Percentiles rank a stretch among this genome's conserved stretches.
These are phyloP conservation scores for Todus mexicanus DNA, from an alignment of 2,797 vertebrate species.

Conservation along the genomic window DNA sequence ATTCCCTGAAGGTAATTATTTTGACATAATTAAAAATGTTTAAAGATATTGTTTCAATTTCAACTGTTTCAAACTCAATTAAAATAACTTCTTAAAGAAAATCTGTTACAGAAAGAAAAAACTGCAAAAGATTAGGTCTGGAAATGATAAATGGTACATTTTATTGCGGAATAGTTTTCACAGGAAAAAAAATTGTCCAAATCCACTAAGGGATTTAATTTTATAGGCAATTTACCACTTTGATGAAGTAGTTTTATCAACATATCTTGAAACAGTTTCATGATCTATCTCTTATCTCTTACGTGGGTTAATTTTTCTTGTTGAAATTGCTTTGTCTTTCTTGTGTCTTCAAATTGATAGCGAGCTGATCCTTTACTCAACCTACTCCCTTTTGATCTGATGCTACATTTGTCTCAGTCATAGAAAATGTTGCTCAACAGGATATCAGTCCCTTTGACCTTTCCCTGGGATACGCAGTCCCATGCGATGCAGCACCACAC, in stretches of 20 bases:
- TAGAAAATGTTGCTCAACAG: conserved; percentile 69
- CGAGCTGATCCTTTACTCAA: conserved; percentile 36
- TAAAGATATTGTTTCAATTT: not conserved
- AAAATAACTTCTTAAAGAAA: not conserved
- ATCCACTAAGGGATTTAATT: not conserved
- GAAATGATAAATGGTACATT: not conserved
- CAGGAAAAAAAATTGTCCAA: not conserved
- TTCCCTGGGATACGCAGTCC: conserved; percentile 46
- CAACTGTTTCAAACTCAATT: not conserved
- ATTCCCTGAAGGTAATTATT: not conserved
- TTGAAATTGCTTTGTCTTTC: conserved; percentile 59
- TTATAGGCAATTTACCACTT: not conserved
- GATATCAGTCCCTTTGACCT: conserved; percentile 66
- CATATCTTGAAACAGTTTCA: not conserved
- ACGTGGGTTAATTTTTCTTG: conserved; percentile 50
- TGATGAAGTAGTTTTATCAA: not conserved
- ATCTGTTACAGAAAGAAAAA: not conserved
- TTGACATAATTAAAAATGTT: not conserved
- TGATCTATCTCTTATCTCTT: conserved; percentile 28
- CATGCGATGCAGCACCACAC: not conserved
- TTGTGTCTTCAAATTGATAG: conserved; percentile 47
- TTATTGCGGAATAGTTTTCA: not conserved
- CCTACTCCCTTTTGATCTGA: conserved; percentile 61
- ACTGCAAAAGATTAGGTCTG: not conserved
- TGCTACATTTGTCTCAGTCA: conserved; percentile 57